Evolutionary conservation across 2,113 vertebrate species (phyloP), one percentile per base, ranked within the genome.

Genomic region (Neomonachus schauinslandi): DNA sequence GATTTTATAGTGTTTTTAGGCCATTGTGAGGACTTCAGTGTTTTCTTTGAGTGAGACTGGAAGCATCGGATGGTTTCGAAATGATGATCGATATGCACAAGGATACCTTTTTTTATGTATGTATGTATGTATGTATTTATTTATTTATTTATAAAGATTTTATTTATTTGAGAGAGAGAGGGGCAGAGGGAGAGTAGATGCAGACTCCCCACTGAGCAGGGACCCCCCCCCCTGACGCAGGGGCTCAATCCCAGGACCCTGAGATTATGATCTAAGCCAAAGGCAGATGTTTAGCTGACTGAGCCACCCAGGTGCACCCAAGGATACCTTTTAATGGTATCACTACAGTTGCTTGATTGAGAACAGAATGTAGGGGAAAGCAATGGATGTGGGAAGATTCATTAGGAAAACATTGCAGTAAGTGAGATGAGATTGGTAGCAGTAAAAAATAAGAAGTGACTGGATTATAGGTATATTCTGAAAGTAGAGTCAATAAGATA

Each of bases 191-290:
- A 33, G 63, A 65, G 63, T 14, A 67, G 63, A 33, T 14, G 0
- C 14, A 65, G 63, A 65, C 31, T 65, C 63, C 31, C 61, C 15
- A 0, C 63, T 15, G 6, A 67, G 31, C 14, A 33, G 63, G 2
- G 63, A 7, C 14, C 28, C 28, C 31, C 6, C 2, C 14, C 28
- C 28, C 6, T 1, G 1, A 2, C 33, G 14, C 59, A 61, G 59
- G 22, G 59, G 9, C 31, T 67, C 14, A 31, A 33, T 67, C 63
- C 31, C 14, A 33, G 63, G 63, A 67, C 28, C 14, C 63, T 67
- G 63, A 33, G 31, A 33, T 67, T 31, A 33, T 67, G 63, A 67
- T 31, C 63, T 67, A 14, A 5, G 5, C 28, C 14, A 2, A 67
- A 33, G 63, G 14, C 31, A 67, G 6, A 31, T 31, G 5, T 67